Evolutionary conservation across 2,888 invertebrate species (phyloP).

Genomic region (Synergus japonicus): DNA sequence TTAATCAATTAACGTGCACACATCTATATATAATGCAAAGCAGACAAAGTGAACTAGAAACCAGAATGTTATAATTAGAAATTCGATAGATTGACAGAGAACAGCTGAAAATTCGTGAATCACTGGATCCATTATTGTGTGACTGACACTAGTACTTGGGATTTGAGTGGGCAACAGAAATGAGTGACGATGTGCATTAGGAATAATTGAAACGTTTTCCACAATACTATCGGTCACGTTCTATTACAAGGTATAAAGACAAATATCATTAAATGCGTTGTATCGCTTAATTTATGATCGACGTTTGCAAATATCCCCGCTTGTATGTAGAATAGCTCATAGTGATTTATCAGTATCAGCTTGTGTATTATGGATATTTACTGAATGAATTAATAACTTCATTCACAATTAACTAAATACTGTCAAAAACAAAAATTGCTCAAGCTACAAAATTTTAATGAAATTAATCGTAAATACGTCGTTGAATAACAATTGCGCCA

Average conservation of each 20-base stretch:
- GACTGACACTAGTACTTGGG: conserved; percentile 7
- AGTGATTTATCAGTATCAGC: conserved; percentile 11
- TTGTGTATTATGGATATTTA: conserved; percentile 9
- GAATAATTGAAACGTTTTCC: conserved; percentile 32
- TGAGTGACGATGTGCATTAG: conserved; percentile 28
- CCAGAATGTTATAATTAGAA: background rate
- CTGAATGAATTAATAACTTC: conserved; percentile 1
- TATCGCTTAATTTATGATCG: conserved; percentile 38
- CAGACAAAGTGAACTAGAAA: background rate
- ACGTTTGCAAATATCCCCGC: conserved; percentile 27
- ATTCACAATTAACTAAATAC: background rate
- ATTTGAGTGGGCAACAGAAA: background rate
- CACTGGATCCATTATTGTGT: background rate
- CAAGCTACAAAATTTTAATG: background rate
- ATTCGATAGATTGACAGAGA: background rate
- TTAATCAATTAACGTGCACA: background rate
- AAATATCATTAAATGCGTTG: conserved; percentile 18
- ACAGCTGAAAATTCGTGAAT: background rate
- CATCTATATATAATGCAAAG: background rate
- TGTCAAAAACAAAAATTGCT: background rate
- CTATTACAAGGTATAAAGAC: conserved; percentile 25
- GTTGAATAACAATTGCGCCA: background rate
- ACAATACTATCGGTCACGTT: conserved; percentile 7
- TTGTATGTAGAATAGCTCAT: conserved; percentile 25
- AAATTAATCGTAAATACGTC: background rate